Base-by-base conservation (phyloP, 2,797 vertebrate genomes). In the Sebastes cheni region DNA sequence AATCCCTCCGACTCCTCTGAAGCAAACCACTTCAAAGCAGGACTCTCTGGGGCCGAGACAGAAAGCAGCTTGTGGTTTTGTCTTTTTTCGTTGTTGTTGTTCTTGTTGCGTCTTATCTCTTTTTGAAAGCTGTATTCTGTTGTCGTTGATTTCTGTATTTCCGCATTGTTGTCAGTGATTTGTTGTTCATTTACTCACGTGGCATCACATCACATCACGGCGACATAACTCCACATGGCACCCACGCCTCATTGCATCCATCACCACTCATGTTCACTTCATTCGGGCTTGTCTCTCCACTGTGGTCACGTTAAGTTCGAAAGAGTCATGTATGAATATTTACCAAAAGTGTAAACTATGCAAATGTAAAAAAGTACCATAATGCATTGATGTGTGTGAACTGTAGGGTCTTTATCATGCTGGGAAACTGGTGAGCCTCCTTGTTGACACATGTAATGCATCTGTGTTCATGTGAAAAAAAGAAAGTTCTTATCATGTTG, bases 1-100 rank as follows among this genome's bases (percentile, higher is more conserved):
- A 76, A 79, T 56, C 22, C 80, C 59, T 58, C 54, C 13, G 64
- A 10, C 59, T 7, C 32, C 7, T 46, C 85, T 88, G 90, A 91
- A 92, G 92, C 89, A 80, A 93, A 94, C 94, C 94, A 95, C 95
- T 95, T 95, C 94, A 94, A 93, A 91, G 71, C 78, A 82, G 82
- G 87, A 91, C 82, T 83, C 86, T 86, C 90, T 85, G 91, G 90
- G 89, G 86, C 85, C 23, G 42, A 86, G 78, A 79, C 72, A 81
- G 73, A 91, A 79, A 90, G 93, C 90, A 88, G 92, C 92, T 91
- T 93, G 87, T 93, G 89, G 79, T 91, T 92, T 92, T 90, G 77
- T 90, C 83, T 71, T 79, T 58, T 65, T 74, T 52, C 7, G 12
- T 86, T 82, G 8, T 72, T 32, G 36, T 42, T 59, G 67, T 91